Conservation (phyloP, 2,888 invertebrate species). For the Habroteleia sp. region DNA sequence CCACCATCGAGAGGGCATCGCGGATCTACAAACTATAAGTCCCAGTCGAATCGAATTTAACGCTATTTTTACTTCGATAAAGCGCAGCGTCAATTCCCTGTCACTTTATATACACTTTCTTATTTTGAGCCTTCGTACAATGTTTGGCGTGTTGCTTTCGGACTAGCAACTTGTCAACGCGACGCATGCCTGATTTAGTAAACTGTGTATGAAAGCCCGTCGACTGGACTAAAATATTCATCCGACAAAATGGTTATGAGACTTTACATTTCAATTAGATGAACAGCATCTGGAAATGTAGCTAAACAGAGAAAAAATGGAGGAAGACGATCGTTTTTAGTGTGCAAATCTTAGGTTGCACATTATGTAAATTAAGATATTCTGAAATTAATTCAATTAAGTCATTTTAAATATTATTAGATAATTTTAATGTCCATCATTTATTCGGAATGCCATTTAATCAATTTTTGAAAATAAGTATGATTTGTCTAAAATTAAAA, state of each 20-base stretch:
- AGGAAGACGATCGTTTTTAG: too few relatives aligned
- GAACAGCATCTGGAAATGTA: conserved; percentile 7
- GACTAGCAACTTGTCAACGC: conserved; percentile 42
- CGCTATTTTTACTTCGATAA: conserved; percentile 68
- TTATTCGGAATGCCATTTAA: too few relatives aligned
- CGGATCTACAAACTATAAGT: conserved; percentile 13
- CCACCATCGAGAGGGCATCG: conserved; percentile 11
- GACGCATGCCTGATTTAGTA: conserved; percentile 41
- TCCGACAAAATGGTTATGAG: conserved; percentile 18
- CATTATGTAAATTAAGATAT: too few relatives aligned
- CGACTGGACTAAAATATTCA: conserved; percentile 33
- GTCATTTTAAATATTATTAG: too few relatives aligned
- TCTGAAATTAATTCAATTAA: too few relatives aligned
- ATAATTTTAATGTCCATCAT: too few relatives aligned
- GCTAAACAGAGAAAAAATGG: conserved; percentile 2
- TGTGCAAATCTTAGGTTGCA: too few relatives aligned
- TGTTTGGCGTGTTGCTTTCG: conserved; percentile 64
- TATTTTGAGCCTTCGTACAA: conserved; percentile 60
- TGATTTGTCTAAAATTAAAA: too few relatives aligned
- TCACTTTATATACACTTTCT: conserved; percentile 64
- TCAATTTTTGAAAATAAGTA: too few relatives aligned
- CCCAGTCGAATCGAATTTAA: conserved; percentile 62
- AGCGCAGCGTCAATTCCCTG: conserved; percentile 72
- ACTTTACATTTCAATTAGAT: conserved; percentile 41
- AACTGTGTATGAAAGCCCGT: conserved; percentile 47